Base-by-base conservation (phyloP, 1,140 invertebrate genomes). In the Sycophaga agraensis region DNA sequence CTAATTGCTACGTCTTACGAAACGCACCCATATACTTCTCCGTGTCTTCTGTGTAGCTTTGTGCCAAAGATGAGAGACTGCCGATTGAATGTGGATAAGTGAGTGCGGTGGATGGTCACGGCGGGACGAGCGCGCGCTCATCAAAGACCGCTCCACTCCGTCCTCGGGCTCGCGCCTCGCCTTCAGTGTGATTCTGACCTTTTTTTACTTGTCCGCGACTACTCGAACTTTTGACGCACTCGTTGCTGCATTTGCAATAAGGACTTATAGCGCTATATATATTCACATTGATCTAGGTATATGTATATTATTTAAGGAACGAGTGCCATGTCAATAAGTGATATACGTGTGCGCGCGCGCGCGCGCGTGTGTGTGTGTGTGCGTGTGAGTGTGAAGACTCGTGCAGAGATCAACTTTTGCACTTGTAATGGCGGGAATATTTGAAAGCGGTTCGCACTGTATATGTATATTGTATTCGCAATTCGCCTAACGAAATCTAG, bases 31-130 rank as follows among this genome's bases (percentile, higher is more conserved):
- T 59, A 58, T 43, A 61, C n/a, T n/a, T n/a, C n/a, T n/a, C n/a
- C n/a, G n/a, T n/a, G n/a, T n/a, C n/a, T n/a, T n/a, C 58, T 53
- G 53, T 43, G 50, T 62, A 73, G 71, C 70, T 69, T 67, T 59
- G 72, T 74, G 73, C 75, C 75, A 77, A 77, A 77, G 75, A 77
- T 68, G 59, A 68, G 66, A 72, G 73, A 75, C 70, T 73, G 68
- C 56, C 63, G 64, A 71, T 72, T 72, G 71, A 55, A 72, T 70
- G 73, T 56, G 50, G 21, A 40, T 66, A 17, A 53, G 60, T 55
- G 21, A 49, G 28, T 34, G 28, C n/a, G n/a, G n/a, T n/a, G n/a
- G n/a, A n/a, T 39, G 37, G 11, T 51, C 31, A 39, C 22, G 46
- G 59, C 42, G 46, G 35, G 59, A 37, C 17, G 61, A 68, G 63